A percentile compares a stretch with the other conserved stretches of the same genome.
Evolutionary conservation across 2,113 vertebrate genomes (phyloP).

Genomic region (Tichodroma muraria): DNA sequence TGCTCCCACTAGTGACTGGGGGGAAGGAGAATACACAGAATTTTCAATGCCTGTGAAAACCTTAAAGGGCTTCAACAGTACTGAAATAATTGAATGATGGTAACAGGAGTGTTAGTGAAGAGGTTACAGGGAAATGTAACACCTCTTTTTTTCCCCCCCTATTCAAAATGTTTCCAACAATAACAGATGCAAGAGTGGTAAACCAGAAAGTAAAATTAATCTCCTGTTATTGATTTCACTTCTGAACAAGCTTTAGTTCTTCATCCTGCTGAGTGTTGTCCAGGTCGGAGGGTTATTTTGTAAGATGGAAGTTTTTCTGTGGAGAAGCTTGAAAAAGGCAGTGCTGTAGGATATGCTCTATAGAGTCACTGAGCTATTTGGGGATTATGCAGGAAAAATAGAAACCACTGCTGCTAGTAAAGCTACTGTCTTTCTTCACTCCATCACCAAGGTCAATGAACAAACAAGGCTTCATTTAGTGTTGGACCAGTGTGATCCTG

Average conservation of each 20-base stretch:
- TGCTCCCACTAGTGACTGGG: neutral
- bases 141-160: neutral
- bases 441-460: neutral
- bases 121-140: neutral
- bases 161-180: neutral
- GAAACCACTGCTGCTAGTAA: neutral
- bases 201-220: neutral
- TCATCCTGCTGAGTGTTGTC: neutral
- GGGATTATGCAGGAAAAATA: neutral
- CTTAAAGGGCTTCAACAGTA: neutral
- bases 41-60: neutral
- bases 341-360: neutral
- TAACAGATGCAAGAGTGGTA: neutral
- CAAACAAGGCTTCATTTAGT: neutral
- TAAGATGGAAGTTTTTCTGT: neutral
- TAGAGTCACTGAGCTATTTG: neutral
- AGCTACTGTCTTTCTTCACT: neutral
- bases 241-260: neutral
- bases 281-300: neutral
- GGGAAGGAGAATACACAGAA: neutral
- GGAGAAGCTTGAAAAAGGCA: neutral
- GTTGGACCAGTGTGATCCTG: neutral
- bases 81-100: neutral
- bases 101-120: neutral
- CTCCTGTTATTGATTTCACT: neutral